Evolutionary conservation across 2,888 invertebrate genomes (phyloP), one percentile per base, ranked within the genome.

Genomic region (Caenorhabditis panamensis): DNA sequence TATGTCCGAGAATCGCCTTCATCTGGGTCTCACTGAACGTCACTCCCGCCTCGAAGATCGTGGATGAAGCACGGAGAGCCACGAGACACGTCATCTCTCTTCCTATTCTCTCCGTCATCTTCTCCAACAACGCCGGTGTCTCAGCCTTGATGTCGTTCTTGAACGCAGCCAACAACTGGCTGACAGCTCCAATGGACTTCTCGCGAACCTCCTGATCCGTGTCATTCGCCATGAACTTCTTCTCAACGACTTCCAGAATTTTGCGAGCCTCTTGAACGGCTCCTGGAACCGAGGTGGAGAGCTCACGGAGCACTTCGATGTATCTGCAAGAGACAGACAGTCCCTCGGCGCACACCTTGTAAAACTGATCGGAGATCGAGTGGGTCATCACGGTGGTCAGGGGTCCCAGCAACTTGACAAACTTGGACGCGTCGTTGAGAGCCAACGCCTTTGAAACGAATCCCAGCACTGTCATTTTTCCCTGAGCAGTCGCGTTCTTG

Each of bases 201-300:
- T 99, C 99, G 92, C 99, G 98, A 0, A 99, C 98, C 92, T 99
- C 99, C 84, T 88, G 98, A 92, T 99, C 99, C 90, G 98, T 96
- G 91, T 99, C 98, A 0, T 97, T 95, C 37, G 97, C 96, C 89
- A 95, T 95, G 47, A 99, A 93, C 76, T 96, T 94, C 78, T 94
- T 94, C 86, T 96, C 92, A 0, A 96, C 96, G 89, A 95, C 95
- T 77, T 94, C 93, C 92, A 97, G 97, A 47, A 93, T 82, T 67
- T 92, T 94, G 11, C 64, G 59, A 8, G 59, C 64, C 16, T 78
- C 66, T 6, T 26, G 13, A 16, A 41, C 71, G 31, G n/a, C 31
- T 53, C 36, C 54, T 49, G 20, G 59, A n/a, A n/a, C n/a, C 22
- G 22, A 1, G 0, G 22, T 20, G 8, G 16, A 5, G 16, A 61